phyloP scores from a whole-genome alignment of 2,888 invertebrate species.

The Dynastes grantii region DNA sequence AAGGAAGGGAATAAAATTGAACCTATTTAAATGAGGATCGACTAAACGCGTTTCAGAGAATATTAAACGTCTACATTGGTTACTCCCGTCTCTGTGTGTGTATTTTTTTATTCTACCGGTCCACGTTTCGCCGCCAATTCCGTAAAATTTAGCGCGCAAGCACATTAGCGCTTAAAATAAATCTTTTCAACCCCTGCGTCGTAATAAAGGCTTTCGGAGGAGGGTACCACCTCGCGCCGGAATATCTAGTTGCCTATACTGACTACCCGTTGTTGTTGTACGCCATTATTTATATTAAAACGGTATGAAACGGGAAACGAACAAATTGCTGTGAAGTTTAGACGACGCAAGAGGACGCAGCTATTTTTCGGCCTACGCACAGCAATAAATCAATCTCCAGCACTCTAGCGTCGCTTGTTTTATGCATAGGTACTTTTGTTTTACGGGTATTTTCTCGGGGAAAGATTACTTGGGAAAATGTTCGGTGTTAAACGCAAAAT shows the following conservation, averaged over 20 bases:
- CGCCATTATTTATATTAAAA: constrained; percentile 36
- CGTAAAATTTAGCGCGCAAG: not conserved
- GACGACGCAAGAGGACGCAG: not conserved
- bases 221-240: not conserved
- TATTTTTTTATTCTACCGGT: not conserved
- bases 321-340: constrained; percentile 12
- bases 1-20: not conserved
- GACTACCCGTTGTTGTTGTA: not conserved
- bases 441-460: too few species aligned
- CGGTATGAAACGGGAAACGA: constrained; percentile 26
- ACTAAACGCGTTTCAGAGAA: constrained; percentile 15
- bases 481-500: too few species aligned
- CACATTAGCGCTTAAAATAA: constrained; percentile 21
- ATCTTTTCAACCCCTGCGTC: constrained; percentile 18
- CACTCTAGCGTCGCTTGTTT: too few species aligned
- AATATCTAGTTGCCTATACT: constrained; percentile 8
- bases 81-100: not conserved
- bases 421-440: too few species aligned
- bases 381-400: constrained; percentile 3
- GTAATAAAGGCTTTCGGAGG: constrained; percentile 7
- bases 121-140: not conserved
- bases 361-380: not conserved
- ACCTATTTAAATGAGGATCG: not conserved
- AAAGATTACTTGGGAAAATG: too few species aligned
- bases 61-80: not conserved